These are phyloP conservation scores for Sicus ferrugineus DNA, from an alignment of 2,888 invertebrate species.

Conservation along the genomic window DNA sequence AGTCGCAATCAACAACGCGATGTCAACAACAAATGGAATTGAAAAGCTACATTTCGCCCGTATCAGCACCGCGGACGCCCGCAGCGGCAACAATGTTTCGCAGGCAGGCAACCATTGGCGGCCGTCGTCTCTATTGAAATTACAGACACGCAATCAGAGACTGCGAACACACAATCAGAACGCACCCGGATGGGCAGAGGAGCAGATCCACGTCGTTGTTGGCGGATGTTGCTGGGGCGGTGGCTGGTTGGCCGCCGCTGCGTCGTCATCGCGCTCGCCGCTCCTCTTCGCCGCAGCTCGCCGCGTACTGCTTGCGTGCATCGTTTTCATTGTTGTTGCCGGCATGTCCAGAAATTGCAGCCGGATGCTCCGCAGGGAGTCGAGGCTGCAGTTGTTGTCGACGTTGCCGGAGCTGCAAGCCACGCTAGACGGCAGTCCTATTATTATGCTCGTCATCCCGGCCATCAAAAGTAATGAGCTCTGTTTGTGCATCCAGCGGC, in stretches of 20 bases:
- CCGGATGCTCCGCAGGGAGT: slow-evolving; percentile 2
- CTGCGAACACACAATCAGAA: not conserved
- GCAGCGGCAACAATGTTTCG: not conserved
- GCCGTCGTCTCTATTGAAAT: slow-evolving; percentile 15
- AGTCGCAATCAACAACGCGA: too few species aligned
- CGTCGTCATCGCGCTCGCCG: not conserved
- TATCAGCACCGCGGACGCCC: not conserved
- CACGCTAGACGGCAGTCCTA: slow-evolving; percentile 20
- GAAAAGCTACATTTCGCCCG: not conserved
- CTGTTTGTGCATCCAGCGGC: too few species aligned
- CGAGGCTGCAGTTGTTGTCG: too few species aligned
- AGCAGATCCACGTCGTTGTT: not conserved
- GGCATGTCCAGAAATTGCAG: slow-evolving; percentile 1
- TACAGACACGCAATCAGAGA: not conserved
- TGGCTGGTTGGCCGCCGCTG: not conserved
- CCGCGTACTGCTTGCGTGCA: slow-evolving; percentile 7
- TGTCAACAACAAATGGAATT: slow-evolving; percentile 2
- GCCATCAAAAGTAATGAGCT: slow-evolving; percentile 28
- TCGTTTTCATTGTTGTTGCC: slow-evolving; percentile 9
- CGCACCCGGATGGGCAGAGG: not conserved
- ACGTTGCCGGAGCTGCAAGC: not conserved
- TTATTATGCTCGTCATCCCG: slow-evolving; percentile 29
- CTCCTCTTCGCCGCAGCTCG: not conserved
- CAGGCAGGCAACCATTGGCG: slow-evolving; percentile 1
- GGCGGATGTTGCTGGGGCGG: not conserved